These are phyloP conservation scores for Eulemur rufifrons DNA, from an alignment of 2,113 vertebrate genomes.

Conservation along the genomic window DNA sequence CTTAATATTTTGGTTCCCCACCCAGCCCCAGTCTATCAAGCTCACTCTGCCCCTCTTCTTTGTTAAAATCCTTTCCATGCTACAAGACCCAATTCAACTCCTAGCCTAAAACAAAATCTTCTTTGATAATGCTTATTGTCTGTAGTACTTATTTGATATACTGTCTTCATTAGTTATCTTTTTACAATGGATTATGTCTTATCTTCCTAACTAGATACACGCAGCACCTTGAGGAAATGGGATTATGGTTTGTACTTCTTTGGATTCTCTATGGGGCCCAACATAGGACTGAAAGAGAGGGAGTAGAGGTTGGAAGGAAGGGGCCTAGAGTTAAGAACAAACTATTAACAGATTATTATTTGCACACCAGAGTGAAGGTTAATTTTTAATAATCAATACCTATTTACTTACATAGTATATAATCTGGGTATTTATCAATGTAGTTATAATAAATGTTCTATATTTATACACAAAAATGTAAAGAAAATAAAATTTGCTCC, in stretches of 20 bases:
- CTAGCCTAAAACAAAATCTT: neutral
- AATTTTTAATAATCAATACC: neutral
- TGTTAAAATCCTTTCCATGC: constrained; percentile 8
- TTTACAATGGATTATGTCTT: neutral
- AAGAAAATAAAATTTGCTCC: neutral
- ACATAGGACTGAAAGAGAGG: neutral
- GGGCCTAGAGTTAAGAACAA: neutral
- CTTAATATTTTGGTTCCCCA: neutral
- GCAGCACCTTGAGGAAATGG: neutral
- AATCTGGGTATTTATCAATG: neutral
- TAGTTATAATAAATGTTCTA: constrained; percentile 20
- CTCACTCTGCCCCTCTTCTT: neutral
- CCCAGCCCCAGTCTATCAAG: neutral
- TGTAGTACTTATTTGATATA: neutral
- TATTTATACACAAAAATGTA: neutral
- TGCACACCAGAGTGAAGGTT: neutral
- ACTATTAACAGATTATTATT: neutral
- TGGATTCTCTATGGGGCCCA: neutral
- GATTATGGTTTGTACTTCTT: neutral
- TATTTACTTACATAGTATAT: neutral
- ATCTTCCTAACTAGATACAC: neutral
- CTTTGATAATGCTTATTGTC: neutral
- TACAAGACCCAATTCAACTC: neutral
- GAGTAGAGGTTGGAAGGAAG: neutral
- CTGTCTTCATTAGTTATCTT: neutral